phyloP scores from a whole-genome alignment of 2,797 vertebrate species.

The Microctenopoma stevenorrisi region DNA sequence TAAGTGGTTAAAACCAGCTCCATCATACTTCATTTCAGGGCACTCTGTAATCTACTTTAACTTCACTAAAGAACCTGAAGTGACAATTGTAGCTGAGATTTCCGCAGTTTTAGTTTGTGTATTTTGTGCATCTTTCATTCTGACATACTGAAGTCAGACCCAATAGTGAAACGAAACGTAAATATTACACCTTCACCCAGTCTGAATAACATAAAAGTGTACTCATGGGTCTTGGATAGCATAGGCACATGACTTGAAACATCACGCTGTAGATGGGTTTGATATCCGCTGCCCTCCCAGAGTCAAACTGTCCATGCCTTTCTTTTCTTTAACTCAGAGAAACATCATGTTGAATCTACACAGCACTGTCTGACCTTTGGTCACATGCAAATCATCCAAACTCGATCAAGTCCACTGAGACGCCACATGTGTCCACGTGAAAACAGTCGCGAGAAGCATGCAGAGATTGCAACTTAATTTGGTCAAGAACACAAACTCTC shows the following conservation, averaged over 20 bases:
- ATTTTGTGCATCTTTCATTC: no score
- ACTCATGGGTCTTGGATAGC: neutral
- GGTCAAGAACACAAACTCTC: neutral
- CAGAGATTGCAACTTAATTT: neutral
- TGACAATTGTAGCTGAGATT: no score
- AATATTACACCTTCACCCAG: no score
- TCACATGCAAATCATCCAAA: slow-evolving; percentile 49
- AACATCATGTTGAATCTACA: slow-evolving; percentile 8
- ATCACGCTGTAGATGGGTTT: neutral
- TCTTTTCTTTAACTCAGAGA: neutral
- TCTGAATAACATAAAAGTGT: neutral
- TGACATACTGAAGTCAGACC: neutral
- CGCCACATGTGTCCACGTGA: slow-evolving; percentile 31
- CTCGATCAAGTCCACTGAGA: slow-evolving; percentile 21
- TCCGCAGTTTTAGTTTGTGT: no score
- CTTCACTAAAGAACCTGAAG: no score
- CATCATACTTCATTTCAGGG: no score
- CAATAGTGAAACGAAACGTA: neutral
- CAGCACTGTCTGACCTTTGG: slow-evolving; percentile 18
- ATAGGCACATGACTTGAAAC: neutral
- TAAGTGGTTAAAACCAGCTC: no score
- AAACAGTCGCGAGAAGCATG: neutral
- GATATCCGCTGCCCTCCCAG: neutral
- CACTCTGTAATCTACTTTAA: no score
- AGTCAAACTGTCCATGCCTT: neutral